Conservation (phyloP, 2,113 vertebrate genomes). For the Eretmochelys imbricata region DNA sequence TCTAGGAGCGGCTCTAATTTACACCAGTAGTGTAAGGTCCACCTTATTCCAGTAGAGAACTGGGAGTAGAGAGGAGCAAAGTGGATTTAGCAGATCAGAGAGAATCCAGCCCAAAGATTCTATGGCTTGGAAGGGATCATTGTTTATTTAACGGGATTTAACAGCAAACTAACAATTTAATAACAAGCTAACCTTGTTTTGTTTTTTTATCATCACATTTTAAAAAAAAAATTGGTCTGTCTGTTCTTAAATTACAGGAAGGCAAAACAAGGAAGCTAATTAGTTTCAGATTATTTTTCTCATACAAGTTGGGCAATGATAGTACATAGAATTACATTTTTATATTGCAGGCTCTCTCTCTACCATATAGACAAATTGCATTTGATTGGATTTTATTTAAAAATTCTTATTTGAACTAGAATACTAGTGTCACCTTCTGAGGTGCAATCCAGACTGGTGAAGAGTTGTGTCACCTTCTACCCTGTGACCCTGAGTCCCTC, state of each 20-base stretch:
- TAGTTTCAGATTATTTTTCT: not conserved
- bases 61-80: not conserved
- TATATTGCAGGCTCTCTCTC: not conserved
- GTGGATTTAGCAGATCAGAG: not conserved
- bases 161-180: not conserved
- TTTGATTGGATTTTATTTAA: not conserved
- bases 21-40: too few species aligned
- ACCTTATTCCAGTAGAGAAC: not conserved
- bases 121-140: not conserved
- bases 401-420: not conserved
- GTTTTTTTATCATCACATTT: not conserved
- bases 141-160: not conserved
- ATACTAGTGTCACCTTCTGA: not conserved
- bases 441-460: not conserved
- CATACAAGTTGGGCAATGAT: not conserved
- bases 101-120: not conserved
- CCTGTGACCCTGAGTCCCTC: not conserved
- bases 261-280: not conserved
- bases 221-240: not conserved
- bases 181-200: not conserved
- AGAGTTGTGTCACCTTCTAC: not conserved
- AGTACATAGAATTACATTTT: not conserved
- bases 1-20: too few species aligned
- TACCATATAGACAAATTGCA: not conserved
- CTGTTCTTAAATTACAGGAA: not conserved